A percentile compares a stretch with the other conserved stretches of the same genome.
phyloP scores from a whole-genome alignment of 2,797 vertebrate genomes.

The Astyanax mexicanus region DNA sequence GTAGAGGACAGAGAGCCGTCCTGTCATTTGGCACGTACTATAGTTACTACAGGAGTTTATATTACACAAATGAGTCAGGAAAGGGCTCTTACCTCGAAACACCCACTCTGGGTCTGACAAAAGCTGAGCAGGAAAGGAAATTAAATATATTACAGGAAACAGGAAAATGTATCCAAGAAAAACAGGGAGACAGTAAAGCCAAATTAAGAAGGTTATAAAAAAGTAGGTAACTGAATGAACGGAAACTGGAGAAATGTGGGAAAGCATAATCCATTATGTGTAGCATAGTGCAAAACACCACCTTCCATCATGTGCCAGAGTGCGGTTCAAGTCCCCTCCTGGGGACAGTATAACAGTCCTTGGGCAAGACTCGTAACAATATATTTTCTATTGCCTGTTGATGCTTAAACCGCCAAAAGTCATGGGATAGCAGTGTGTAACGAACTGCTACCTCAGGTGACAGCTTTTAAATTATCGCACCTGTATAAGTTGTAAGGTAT shows the following conservation, averaged over 20 bases:
- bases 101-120: conserved; percentile 6
- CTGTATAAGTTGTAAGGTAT: too few species aligned
- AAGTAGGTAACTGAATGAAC: neutral
- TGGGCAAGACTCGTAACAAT: too few species aligned
- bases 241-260: neutral
- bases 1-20: neutral
- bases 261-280: neutral
- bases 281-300: too few species aligned
- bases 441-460: too few species aligned
- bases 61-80: conserved; percentile 25
- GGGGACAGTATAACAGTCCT: too few species aligned
- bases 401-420: too few species aligned
- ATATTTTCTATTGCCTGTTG: too few species aligned
- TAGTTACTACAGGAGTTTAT: neutral
- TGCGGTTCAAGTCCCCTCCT: too few species aligned
- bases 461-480: too few species aligned
- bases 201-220: too few species aligned
- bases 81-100: conserved; percentile 1
- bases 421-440: too few species aligned
- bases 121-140: conserved; percentile 1
- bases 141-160: neutral
- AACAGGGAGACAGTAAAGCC: neutral
- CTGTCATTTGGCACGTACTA: conserved; percentile 20
- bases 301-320: too few species aligned
- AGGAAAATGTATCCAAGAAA: neutral